Evolutionary conservation across 1,140 invertebrate genomes (phyloP), one percentile per base, ranked within the genome.

Genomic region (Drosophila seguyi): DNA sequence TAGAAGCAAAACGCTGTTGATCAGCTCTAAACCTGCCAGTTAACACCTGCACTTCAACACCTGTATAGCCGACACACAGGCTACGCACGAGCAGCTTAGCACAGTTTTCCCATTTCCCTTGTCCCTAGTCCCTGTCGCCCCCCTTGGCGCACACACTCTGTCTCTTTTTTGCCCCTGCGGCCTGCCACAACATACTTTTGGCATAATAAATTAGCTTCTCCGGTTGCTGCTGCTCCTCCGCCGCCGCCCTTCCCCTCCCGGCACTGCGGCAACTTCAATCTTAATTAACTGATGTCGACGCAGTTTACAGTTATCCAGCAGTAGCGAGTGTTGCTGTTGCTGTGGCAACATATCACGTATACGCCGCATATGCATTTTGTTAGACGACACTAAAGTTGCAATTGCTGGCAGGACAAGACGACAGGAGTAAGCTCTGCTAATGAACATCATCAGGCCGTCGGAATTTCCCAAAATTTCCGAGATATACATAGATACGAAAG

Each of bases 261-360:
- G 65, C 83, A 67, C 71, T 88, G 84, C 76, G 85, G 80, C 80
- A 88, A 80, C 83, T 87, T 87, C 84, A 88, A 87, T 87, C 83
- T 88, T 87, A 87, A 87, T 87, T 87, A 87, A 78, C 84, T 88
- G 79, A 71, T 77, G 75, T 78, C 75, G 75, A 83, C 83, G 83
- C 83, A 88, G 82, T 79, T 86, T 82, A 65, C 82, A 87, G 79
- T 82, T 68, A 65, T 82, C 75, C 75, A 63, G 74, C 60, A 5
- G 39, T 39, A 41, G 39, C 42, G n/a, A 50, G 39, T 48, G 50
- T 57, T 45, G 39, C 50, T 44, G 22, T 55, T 44, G 52, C 58
- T 62, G 36, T 53, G 67, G 57, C 57, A 61, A 74, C 69, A 79
- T 65, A 79, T 79, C 67, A 79, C 58, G 76, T 79, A 79, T 79